Evolutionary conservation across 2,888 invertebrate genomes (phyloP), one percentile per base, ranked within the genome.

Genomic region (Drosophila anomalata): DNA sequence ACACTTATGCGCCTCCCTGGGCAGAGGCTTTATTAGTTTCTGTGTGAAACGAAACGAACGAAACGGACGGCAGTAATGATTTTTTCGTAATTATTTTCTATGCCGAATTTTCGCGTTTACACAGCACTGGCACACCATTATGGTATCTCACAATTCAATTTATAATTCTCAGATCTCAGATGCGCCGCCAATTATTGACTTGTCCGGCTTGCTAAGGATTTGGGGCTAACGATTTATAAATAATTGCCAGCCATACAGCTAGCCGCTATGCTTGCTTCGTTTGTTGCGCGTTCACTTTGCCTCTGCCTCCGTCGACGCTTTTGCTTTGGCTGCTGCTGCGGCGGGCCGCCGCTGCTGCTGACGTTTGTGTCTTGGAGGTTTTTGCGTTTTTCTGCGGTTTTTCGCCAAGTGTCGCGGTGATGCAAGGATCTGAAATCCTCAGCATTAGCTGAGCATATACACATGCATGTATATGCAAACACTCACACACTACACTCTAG

Each of bases 21-120:
- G 57, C 44, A 50, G 44, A 58, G 75, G 69, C 75, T 80, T 81
- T 79, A 77, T 85, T 87, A 78, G 78, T 82, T 78, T 88, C 85
- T 89, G 82, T 89, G 77, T 66, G 77, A 69, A 36, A 65, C 61
- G 77, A 63, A 63, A 72, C 67, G 73, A 68, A 68, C 53, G 79
- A 85, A 87, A 79, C 78, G 78, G 71, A 79, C 78, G 78, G 70
- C 86, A 79, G 70, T 77, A 88, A 75, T 77, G 79, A 77, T 79
- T 75, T 71, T 77, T 55, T 73, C 66, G 67, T 70, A 70, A 70
- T 70, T 70, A 70, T 70, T 79, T 80, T 79, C 79, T 79, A 83
- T 81, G 83, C 88, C 82, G 89, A 87, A 78, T 71, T 85, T 83
- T 87, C 75, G 75, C 88, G 83, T 85, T 89, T 88, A 65, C 71